These are phyloP conservation scores for Cyclina sinensis DNA, from an alignment of 1,140 invertebrate species.

Conservation along the genomic window DNA sequence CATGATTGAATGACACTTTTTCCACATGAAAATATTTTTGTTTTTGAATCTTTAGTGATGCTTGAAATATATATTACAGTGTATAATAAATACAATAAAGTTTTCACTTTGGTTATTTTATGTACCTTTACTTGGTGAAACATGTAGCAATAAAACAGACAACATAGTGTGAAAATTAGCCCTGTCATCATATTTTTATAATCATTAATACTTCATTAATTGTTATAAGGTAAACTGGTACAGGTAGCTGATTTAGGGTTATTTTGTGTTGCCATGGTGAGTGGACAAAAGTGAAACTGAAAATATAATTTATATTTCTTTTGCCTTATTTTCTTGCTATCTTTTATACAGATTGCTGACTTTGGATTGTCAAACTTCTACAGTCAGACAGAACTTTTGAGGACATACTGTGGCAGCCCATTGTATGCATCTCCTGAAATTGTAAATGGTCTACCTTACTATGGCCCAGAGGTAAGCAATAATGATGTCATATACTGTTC, in stretches of 20 bases:
- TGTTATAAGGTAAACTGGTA: no score
- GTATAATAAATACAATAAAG: no score
- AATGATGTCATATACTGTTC: no score
- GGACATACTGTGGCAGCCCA: constrained; percentile 99
- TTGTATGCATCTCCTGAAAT: constrained; percentile 99
- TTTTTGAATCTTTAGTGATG: no score
- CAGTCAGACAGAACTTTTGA: constrained; percentile 91
- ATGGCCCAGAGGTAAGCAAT: constrained; percentile 94
- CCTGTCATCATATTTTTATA: constrained; percentile 17
- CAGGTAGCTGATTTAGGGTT: no score
- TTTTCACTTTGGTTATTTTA: no score
- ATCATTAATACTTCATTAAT: not conserved
- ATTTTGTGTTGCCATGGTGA: not conserved
- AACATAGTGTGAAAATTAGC: not conserved
- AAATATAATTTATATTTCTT: not conserved
- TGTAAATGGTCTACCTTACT: constrained; percentile 98
- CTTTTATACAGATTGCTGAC: constrained; percentile 94
- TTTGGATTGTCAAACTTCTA: constrained; percentile 99
- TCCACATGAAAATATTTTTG: no score
- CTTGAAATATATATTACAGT: no score
- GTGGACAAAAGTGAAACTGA: not conserved
- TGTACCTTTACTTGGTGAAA: no score
- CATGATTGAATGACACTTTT: no score
- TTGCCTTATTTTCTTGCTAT: not conserved
- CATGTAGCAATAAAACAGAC: not conserved